Base-by-base conservation (phyloP, 2,888 invertebrate genomes). In the Andrena bicolor region DNA sequence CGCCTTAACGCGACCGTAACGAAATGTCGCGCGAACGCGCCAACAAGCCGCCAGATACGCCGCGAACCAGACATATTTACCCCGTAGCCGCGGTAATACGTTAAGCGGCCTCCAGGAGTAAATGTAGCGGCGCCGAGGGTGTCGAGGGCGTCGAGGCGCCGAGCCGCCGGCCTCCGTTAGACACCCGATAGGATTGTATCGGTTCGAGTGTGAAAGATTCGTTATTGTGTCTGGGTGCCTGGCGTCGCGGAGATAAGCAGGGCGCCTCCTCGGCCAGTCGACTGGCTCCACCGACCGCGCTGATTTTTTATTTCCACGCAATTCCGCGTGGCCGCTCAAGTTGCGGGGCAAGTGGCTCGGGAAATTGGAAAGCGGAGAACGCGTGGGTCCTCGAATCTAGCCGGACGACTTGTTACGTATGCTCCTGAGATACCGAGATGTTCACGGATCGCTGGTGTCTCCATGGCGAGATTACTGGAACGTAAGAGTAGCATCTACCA, bases 1-100 rank as follows among this genome's bases (percentile, higher is more conserved):
- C 81, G 80, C 87, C 84, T 89, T 90, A 90, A 89, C 84, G 86
- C 83, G 74, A 77, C 83, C 86, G 82, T 90, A 88, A 90, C 91
- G 84, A 88, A 90, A 90, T 79, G 80, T 88, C 84, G 60, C 53
- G 61, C 30, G 30, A 30, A 32, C 68, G 75, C 77, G 77, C 73
- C 58, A 60, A 77, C 77, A 71, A 74, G 61, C 64, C 71, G 65
- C 35, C 73, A 53, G 65, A 76, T 70, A 76, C 81, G 60, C 51
- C 30, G 8, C 41, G 41, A 41, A 16, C 32, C 32, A 64, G 75
- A 58, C 63, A 65, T 64, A 65, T 72, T 61, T 60, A 74, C 63
- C 69, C 49, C 13, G 32, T 56, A 26, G 64, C 48, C 28, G 51
- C 23, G 61, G 56, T 81, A 86, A 87, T 88, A 76, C 80, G 87